Evolutionary conservation across 2,888 invertebrate species (phyloP), one percentile per base, ranked within the genome.

Genomic region (Biston stratarius): DNA sequence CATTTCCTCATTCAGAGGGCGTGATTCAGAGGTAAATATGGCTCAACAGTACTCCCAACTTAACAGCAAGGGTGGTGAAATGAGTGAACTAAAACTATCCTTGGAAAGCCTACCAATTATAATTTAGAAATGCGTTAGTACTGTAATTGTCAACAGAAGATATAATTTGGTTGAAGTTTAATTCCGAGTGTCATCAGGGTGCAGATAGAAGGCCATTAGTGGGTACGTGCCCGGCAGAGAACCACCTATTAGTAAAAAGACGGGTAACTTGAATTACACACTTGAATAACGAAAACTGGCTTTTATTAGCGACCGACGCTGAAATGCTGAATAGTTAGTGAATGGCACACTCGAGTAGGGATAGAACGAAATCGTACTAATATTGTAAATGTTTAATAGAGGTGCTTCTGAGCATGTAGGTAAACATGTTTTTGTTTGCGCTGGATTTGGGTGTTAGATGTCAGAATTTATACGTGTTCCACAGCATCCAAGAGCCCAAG

Each of bases 1-100:
- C 63, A 56, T 67, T 67, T 67, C 67, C 67, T 67, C 56, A 67
- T 55, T 60, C 63, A 56, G 44, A n/a, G 24, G 53, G 63, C 67
- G 67, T 67, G 67, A 67, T 67, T 67, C 67, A 67, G 63, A 67
- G 63, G 53, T 58, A 63, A 63, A 60, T 67, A 63, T 56, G 56
- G 67, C 59, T 67, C 51, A n/a, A 44, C 42, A 55, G 7, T 24
- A 33, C 33, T 1, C 42, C 55, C 24, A 55, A 55, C 8, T 12
- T 55, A 42, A 11, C n/a, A 5, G 10, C 1, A 2, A 8, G 12
- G 14, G 5, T 12, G 55, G 42, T 10, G 5, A 55, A 33, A 44
- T 24, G 24, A 42, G 11, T 0, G 2, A 42, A 55, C 42, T 42
- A 24, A 15, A 24, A 11, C 42, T 42, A 33, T 44, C 6, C 0